These are phyloP conservation scores for Amblyornis subalaris DNA, from an alignment of 2,113 vertebrate species.

Conservation along the genomic window DNA sequence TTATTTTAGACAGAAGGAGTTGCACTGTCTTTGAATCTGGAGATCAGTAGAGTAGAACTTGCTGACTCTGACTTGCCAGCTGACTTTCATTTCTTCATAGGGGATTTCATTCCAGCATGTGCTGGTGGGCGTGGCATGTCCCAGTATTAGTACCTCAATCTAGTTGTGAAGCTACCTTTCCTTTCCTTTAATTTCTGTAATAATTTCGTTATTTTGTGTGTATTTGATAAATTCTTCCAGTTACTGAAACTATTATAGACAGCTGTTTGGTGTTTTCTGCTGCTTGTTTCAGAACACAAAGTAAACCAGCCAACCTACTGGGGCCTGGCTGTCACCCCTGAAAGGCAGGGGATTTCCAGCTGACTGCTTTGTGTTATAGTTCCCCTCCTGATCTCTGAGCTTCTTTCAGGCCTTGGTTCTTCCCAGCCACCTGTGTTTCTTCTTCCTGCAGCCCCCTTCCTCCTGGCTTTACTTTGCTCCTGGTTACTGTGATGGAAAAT, in stretches of 20 bases:
- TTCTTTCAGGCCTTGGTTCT: not conserved
- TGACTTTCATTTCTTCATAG: not conserved
- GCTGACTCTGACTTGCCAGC: not conserved
- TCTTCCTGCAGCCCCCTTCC: not conserved
- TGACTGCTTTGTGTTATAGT: not conserved
- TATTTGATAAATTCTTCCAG: not conserved
- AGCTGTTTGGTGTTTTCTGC: not conserved
- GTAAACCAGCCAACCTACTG: not conserved
- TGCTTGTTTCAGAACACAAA: not conserved
- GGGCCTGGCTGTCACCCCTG: not conserved
- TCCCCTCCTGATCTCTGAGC: not conserved
- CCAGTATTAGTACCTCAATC: not conserved
- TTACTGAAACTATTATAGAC: not conserved
- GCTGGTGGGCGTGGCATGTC: not conserved
- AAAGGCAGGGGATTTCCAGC: conserved; percentile 1
- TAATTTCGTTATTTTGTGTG: not conserved
- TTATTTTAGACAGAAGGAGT: not conserved
- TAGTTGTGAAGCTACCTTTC: not conserved
- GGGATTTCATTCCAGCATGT: not conserved
- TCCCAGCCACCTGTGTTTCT: not conserved
- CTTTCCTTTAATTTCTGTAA: not conserved
- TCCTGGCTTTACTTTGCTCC: not conserved
- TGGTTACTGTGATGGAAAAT: not conserved
- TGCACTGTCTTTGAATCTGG: not conserved
- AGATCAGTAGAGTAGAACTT: not conserved